Evolutionary conservation across 35 echinoderm and acorn worm species (phyloP).

Genomic region (Apostichopus californicus): DNA sequence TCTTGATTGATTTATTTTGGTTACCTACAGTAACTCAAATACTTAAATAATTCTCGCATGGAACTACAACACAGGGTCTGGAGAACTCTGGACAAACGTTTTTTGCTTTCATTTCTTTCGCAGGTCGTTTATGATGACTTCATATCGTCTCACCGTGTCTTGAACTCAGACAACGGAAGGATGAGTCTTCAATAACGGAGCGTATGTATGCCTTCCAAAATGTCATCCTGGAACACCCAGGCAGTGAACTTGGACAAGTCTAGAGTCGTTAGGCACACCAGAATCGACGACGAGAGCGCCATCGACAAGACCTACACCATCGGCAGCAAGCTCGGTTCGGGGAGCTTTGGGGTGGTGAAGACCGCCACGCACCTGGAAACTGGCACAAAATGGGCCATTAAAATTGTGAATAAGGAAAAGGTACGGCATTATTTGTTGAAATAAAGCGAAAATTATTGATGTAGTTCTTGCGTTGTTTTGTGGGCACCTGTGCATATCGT

Average conservation of each 20-base stretch:
- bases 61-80: too few species aligned
- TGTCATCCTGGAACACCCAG: constrained; percentile 28
- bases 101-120: too few species aligned
- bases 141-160: too few species aligned
- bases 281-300: constrained; percentile 83
- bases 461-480: not conserved
- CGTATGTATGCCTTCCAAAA: not conserved
- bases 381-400: constrained; percentile 85
- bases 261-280: constrained; percentile 77
- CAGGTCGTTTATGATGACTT: too few species aligned
- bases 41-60: too few species aligned
- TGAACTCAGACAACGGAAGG: too few species aligned
- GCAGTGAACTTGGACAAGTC: not conserved
- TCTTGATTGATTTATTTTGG: too few species aligned
- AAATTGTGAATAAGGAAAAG: constrained; percentile 99
- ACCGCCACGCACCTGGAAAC: constrained; percentile 75
- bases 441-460: not conserved
- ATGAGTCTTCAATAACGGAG: too few species aligned
- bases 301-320: constrained; percentile 82
- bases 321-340: constrained; percentile 77
- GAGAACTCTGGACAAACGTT: too few species aligned
- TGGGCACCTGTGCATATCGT: too few species aligned
- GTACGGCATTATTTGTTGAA: constrained; percentile 13
- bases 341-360: constrained; percentile 93
- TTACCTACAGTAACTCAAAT: too few species aligned